Evolutionary conservation across 2,888 invertebrate species (phyloP).

Genomic region (Salticus scenicus): DNA sequence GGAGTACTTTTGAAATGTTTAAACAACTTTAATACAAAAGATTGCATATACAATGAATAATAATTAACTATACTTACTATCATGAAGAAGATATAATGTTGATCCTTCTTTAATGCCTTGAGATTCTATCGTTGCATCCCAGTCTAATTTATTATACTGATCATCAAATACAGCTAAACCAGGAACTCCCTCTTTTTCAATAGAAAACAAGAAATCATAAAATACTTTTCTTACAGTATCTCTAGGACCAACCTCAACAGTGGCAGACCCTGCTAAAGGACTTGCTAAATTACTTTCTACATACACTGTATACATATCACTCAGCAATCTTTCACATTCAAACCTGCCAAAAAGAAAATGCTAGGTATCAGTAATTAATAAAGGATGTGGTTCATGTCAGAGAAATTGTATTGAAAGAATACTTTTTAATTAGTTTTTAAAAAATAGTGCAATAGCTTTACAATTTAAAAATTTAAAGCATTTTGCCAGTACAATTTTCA

Average conservation of each 20-base stretch:
- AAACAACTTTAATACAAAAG: too few relatives aligned
- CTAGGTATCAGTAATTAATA: neutral
- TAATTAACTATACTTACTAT: too few relatives aligned
- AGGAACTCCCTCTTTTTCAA: constrained; percentile 30
- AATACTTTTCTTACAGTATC: constrained; percentile 31
- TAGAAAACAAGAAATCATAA: constrained; percentile 20
- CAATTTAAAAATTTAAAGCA: too few relatives aligned
- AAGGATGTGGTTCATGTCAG: too few relatives aligned
- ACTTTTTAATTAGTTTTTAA: too few relatives aligned
- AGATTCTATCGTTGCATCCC: constrained; percentile 43
- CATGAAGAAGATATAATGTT: constrained; percentile 39
- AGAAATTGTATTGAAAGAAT: too few relatives aligned
- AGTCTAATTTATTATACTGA: constrained; percentile 30
- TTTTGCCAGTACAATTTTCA: too few relatives aligned
- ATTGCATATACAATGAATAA: too few relatives aligned
- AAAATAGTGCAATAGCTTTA: too few relatives aligned
- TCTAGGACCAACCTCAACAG: constrained; percentile 34
- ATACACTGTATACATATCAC: constrained; percentile 43
- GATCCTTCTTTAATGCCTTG: constrained; percentile 53
- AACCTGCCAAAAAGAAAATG: neutral
- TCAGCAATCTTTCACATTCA: neutral
- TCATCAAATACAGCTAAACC: constrained; percentile 50
- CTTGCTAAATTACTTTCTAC: constrained; percentile 54
- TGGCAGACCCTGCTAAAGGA: constrained; percentile 38
- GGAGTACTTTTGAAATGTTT: too few relatives aligned